Base-by-base conservation (phyloP, 2,113 vertebrate species). In the Zosterops pallidus region DNA sequence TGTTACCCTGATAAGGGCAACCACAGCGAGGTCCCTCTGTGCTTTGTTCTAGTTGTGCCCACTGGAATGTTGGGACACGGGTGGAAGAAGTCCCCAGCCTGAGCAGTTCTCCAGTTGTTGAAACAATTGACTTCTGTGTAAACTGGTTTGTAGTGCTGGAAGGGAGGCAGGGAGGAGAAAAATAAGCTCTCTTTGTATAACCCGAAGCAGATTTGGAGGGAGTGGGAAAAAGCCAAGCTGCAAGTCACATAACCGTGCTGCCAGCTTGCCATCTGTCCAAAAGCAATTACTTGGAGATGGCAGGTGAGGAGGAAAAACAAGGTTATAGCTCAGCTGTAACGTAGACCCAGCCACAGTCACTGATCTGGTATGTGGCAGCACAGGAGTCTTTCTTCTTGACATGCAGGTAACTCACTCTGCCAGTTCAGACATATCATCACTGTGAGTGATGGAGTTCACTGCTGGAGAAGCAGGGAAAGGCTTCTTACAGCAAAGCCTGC, bases 251-350 rank as follows among this genome's bases (percentile, higher is more conserved):
- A 70, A 35, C 42, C 50, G 23, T 1, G 1, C 56, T 72, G 12
- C 70, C 70, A 22, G 81, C 90, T 81, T 81, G 35, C 93, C 92
- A 97, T 97, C 94, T 92, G 89, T 96, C 96, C 94, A 92, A 97
- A 97, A 96, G 92, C 96, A 97, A 97, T 97, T 96, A 96, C 96
- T 28, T 87, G 82, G 69, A 50, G 60, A 33, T 85, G 94, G 93
- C 95, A 96, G 84, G 83, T 90, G 52, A 92, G 93, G 47, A 1
- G 22, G 86, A 42, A 92, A 76, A 56, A 70, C 1, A 15, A 86
- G 86, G 92, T 62, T 50, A 92, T 95, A 94, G 79, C 92, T 96
- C 92, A 92, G 75, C 84, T 22, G 86, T 55, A 75, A 62, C 0
- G 0, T 64, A 44, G 64, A 71, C 62, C 72, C 65, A 60, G 68